phyloP scores from a whole-genome alignment of 2,797 vertebrate species.

The Acanthopagrus latus region DNA sequence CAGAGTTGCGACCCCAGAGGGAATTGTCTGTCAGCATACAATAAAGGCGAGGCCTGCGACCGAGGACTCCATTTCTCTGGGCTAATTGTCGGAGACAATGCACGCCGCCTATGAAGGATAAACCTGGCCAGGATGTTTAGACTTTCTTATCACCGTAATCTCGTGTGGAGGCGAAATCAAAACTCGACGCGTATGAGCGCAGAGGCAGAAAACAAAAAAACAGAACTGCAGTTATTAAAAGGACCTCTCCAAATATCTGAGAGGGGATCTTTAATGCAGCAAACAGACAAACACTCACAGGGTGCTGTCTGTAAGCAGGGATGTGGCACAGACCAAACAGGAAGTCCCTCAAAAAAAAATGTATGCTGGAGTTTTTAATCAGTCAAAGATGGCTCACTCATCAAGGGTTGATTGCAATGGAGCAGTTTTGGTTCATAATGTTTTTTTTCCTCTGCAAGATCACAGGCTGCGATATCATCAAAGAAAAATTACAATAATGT shows the following conservation, averaged over 20 bases:
- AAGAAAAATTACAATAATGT: constrained; percentile 73
- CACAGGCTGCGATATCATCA: constrained; percentile 75
- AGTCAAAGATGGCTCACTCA: constrained; percentile 80
- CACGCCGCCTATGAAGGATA: constrained; percentile 65
- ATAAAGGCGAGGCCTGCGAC: constrained; percentile 72
- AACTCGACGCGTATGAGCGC: constrained; percentile 25
- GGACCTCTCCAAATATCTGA: constrained; percentile 75
- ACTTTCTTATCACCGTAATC: constrained; percentile 77
- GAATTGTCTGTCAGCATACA: constrained; percentile 81
- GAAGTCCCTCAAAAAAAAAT: constrained; percentile 84
- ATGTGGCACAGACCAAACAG: constrained; percentile 88
- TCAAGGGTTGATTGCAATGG: constrained; percentile 78
- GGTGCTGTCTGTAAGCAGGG: constrained; percentile 68
- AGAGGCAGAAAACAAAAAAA: constrained; percentile 16
- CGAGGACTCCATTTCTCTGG: constrained; percentile 69
- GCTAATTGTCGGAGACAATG: constrained; percentile 81
- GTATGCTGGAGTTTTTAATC: constrained; percentile 85
- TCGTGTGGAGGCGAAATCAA: constrained; percentile 56
- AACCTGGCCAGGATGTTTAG: constrained; percentile 80
- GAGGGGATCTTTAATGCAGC: constrained; percentile 60
- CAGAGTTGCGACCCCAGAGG: constrained; percentile 69
- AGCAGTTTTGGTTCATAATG: constrained; percentile 77
- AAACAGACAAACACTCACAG: constrained; percentile 66
- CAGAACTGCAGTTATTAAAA: constrained; percentile 79
- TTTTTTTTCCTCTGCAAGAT: constrained; percentile 75